phyloP scores from a whole-genome alignment of 1,140 invertebrate species.

The Heterodera carotae region DNA sequence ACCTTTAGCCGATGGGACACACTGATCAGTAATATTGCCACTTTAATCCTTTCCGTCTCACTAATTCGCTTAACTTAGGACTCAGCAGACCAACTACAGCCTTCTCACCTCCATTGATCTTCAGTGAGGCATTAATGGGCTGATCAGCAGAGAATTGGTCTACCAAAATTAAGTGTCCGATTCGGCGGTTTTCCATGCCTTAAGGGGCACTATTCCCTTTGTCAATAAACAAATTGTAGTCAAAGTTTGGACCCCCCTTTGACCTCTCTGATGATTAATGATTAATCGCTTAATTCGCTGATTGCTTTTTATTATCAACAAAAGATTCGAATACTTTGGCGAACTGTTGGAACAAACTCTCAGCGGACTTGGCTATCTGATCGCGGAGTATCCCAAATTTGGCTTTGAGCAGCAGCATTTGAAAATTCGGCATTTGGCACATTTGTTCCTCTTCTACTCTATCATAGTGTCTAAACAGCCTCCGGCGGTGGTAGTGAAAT shows the following conservation, averaged over 20 bases:
- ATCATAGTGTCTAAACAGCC: slow-evolving; percentile 57
- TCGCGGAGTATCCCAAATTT: slow-evolving; percentile 52
- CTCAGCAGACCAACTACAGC: slow-evolving; percentile 60
- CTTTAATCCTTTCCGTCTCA: too few species aligned
- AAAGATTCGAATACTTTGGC: slow-evolving; percentile 64
- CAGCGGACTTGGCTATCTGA: slow-evolving; percentile 55
- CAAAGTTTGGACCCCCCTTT: too few species aligned
- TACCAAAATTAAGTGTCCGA: too few species aligned
- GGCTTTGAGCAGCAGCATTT: slow-evolving; percentile 58
- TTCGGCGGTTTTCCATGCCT: too few species aligned
- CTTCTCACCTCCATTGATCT: slow-evolving; percentile 56
- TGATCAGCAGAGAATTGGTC: not conserved
- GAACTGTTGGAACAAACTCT: slow-evolving; percentile 63
- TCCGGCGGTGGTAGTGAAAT: slow-evolving; percentile 63
- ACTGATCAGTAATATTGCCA: too few species aligned
- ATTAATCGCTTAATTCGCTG: not conserved
- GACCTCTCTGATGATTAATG: not conserved
- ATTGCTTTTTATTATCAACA: slow-evolving; percentile 10
- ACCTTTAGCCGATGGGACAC: too few species aligned
- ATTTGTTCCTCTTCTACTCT: slow-evolving; percentile 65
- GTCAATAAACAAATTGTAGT: too few species aligned
- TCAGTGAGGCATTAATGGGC: slow-evolving; percentile 42
- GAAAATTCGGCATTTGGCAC: slow-evolving; percentile 57
- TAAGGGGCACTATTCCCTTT: too few species aligned
- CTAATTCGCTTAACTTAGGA: slow-evolving; percentile 14